These are phyloP conservation scores for Platycercus adscitus DNA, from an alignment of 2,113 vertebrate genomes.

Conservation along the genomic window DNA sequence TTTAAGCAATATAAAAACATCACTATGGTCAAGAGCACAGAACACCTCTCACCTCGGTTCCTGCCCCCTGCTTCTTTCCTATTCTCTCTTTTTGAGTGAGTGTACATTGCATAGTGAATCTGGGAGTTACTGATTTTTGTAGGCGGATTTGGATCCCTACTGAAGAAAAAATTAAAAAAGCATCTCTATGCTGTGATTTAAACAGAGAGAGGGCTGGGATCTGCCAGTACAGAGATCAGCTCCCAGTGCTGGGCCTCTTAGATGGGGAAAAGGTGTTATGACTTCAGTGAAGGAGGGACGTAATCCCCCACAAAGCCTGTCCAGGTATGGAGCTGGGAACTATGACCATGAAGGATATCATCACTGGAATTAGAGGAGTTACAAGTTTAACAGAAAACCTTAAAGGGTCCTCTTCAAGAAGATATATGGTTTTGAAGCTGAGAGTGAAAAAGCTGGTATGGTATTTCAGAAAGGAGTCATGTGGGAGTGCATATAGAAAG, in stretches of 20 bases:
- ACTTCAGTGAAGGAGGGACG: accelerated
- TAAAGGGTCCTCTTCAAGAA: background rate
- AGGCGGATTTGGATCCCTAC: background rate
- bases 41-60: background rate
- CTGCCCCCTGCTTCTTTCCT: background rate
- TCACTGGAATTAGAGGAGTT: background rate
- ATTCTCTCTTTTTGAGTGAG: background rate
- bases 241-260: accelerated
- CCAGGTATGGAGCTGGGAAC: background rate
- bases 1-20: background rate
- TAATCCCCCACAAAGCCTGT: background rate
- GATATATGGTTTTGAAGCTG: background rate
- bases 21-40: background rate
- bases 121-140: background rate
- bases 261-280: background rate
- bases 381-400: background rate
- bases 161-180: background rate
- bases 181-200: background rate
- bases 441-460: background rate
- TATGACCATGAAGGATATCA: accelerated
- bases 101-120: background rate
- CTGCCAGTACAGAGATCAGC: background rate
- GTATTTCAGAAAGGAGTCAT: background rate
- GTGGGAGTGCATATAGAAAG: background rate
- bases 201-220: background rate